phyloP scores from a whole-genome alignment of 1,140 invertebrate species.

The Philaenus spumarius region DNA sequence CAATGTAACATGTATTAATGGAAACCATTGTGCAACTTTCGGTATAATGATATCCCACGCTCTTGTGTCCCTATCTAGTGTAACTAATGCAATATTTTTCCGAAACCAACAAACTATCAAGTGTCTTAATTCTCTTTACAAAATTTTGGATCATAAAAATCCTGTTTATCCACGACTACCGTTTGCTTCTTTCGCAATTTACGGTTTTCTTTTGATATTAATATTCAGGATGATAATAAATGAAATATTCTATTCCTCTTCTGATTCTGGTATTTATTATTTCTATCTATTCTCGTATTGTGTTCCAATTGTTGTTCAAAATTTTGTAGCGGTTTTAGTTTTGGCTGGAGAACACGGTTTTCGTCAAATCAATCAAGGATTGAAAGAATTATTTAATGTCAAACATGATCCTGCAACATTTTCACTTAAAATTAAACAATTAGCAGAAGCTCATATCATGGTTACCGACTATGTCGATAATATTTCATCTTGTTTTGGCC shows the following conservation, averaged over 20 bases:
- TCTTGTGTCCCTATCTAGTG: neutral
- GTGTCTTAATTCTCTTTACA: neutral
- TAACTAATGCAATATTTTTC: neutral
- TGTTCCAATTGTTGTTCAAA: conserved; percentile 4
- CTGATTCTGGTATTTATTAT: neutral
- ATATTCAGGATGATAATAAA: neutral
- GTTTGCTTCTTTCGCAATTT: conserved; percentile 2
- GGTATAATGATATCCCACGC: neutral
- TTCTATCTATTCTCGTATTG: neutral
- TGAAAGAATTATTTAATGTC: neutral
- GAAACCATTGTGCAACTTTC: neutral
- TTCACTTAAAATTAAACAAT: neutral
- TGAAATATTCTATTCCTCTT: neutral
- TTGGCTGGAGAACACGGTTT: conserved; percentile 4
- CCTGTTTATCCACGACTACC: neutral
- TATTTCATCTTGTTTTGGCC: conserved; percentile 4
- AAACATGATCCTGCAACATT: neutral
- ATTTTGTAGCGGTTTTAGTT: conserved; percentile 7
- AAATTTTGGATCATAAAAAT: neutral
- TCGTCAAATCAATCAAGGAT: conserved; percentile 1
- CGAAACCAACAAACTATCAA: neutral
- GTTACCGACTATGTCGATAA: conserved; percentile 2
- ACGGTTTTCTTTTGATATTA: neutral
- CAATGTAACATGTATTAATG: conserved; percentile 1
- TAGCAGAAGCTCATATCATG: neutral